Evolutionary conservation across 2,113 vertebrate species (phyloP).

Genomic region (Gila orcuttii): DNA sequence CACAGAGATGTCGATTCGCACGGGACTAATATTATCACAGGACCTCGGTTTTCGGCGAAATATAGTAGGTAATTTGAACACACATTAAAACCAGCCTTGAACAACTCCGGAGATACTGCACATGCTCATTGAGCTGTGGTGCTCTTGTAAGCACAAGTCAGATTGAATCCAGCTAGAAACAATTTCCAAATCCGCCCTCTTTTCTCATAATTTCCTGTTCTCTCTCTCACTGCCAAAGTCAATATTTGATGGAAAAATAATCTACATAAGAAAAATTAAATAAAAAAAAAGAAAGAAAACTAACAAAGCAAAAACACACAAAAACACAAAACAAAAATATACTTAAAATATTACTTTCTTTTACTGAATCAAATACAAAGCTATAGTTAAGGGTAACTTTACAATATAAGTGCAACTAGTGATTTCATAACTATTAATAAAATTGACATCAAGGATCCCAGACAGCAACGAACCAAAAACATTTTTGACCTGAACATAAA

Average conservation of each 20-base stretch:
- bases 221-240: too few relatives aligned
- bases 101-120: not conserved
- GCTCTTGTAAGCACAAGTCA: not conserved
- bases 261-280: too few relatives aligned
- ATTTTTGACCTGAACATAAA: not conserved
- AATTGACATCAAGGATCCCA: not conserved
- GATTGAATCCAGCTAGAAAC: not conserved
- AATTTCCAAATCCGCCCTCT: not conserved
- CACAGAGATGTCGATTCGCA: too few relatives aligned
- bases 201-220: too few relatives aligned
- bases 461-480: not conserved
- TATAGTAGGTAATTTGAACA: too few relatives aligned
- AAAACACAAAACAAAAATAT: not conserved
- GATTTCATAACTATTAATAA: not conserved
- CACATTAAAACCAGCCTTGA: not conserved
- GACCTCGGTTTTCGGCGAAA: too few relatives aligned
- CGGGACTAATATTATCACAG: too few relatives aligned
- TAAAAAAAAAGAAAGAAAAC: too few relatives aligned
- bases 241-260: too few relatives aligned
- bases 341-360: not conserved
- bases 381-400: not conserved
- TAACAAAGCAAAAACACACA: not conserved
- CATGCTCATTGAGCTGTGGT: not conserved
- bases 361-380: not conserved
- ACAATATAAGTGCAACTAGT: not conserved